phyloP scores from a whole-genome alignment of 2,888 invertebrate species.

The Coremacera marginata region DNA sequence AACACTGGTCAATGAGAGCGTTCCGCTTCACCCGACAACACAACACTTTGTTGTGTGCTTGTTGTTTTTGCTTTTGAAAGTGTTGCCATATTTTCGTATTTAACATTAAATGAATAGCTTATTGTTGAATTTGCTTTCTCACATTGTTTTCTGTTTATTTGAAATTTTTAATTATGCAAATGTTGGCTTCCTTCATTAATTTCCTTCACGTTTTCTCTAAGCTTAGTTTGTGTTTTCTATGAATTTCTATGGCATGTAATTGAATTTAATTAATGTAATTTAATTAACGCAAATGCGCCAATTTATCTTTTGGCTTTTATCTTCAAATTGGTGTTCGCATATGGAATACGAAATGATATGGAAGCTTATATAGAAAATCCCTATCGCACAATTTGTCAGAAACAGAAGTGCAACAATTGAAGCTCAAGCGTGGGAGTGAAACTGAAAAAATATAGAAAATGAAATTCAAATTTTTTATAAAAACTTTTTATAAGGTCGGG shows the following conservation, averaged over 20 bases:
- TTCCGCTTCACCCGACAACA: not conserved
- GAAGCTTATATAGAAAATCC: not conserved
- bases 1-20: not conserved
- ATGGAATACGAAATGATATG: constrained; percentile 21
- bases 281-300: constrained; percentile 55
- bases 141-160: not conserved
- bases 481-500: no score
- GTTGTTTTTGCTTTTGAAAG: not conserved
- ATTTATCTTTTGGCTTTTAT: constrained; percentile 18
- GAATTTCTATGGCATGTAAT: constrained; percentile 54
- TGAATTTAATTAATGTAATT: constrained; percentile 65
- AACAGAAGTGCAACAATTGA: not conserved
- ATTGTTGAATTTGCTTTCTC: not conserved
- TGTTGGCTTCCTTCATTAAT: not conserved
- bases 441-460: no score
- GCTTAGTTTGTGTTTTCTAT: not conserved
- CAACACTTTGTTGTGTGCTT: not conserved
- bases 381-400: not conserved
- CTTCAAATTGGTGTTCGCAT: constrained; percentile 1
- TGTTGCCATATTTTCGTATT: constrained; percentile 19
- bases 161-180: not conserved
- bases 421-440: not conserved
- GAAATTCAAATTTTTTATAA: not conserved
- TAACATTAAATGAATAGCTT: not conserved
- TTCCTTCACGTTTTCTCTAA: constrained; percentile 4